Percentiles rank a stretch among this genome's conserved stretches.
phyloP scores from a whole-genome alignment of 1,140 invertebrate species.

The Panulirus ornatus region DNA sequence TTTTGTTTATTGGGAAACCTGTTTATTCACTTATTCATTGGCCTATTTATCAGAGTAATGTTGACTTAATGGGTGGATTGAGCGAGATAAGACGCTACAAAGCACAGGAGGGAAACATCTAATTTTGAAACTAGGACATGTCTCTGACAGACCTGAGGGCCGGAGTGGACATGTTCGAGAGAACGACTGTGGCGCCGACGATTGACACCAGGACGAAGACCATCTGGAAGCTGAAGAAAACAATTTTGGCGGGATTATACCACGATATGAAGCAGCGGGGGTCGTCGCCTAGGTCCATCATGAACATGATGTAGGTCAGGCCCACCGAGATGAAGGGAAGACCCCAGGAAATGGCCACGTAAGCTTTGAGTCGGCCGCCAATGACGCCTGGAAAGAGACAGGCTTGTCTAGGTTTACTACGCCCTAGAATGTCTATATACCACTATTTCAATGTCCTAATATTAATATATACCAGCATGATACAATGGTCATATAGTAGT shows the following conservation, averaged over 20 bases:
- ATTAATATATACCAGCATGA: no score
- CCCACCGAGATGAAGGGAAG: conserved; percentile 62
- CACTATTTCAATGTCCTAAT: no score
- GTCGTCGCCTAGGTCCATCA: conserved; percentile 49
- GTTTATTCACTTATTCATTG: no score
- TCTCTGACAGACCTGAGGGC: conserved; percentile 54
- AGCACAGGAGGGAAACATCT: no score
- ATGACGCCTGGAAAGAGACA: conserved; percentile 71
- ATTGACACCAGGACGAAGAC: conserved; percentile 33
- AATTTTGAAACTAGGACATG: no score
- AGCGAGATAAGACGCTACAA: no score
- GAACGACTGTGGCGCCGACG: conserved; percentile 30
- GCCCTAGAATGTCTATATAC: no score
- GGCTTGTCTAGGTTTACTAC: no score
- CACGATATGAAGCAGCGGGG: conserved; percentile 63
- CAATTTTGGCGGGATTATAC: conserved; percentile 33
- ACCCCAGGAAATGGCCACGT: conserved; percentile 76
- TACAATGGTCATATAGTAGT: no score
- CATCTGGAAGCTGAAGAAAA: conserved; percentile 51
- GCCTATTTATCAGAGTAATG: no score
- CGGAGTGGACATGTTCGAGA: conserved; percentile 42
- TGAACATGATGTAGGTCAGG: conserved; percentile 37
- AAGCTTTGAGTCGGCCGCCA: conserved; percentile 75
- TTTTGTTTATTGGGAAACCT: no score
- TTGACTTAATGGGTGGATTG: no score